Base-by-base conservation (phyloP, 2,113 vertebrate genomes). In the Serilophus lunatus region DNA sequence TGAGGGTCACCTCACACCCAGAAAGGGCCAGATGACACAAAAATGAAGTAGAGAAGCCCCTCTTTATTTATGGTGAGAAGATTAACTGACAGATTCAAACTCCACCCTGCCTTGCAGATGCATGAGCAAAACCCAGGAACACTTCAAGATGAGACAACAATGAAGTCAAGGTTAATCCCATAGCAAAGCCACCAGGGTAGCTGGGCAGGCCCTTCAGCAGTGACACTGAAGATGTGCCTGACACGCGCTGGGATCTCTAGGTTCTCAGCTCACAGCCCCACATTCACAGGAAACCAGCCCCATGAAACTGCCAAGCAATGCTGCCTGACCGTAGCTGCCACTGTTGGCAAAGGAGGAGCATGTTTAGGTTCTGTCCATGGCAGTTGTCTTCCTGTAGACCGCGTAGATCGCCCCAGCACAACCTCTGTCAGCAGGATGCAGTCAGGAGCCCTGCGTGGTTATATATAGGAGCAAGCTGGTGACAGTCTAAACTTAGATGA, bases 401-500 rank as follows among this genome's bases (percentile, higher is more conserved):
- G 33, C 33, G 19, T 3, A 4, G 51, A 51, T 86, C 3, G 3
- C 66, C 61, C 83, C 88, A 93, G 83, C 10, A 12, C 74, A 65
- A 96, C 86, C 88, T 8, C 78, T 64, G 82, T 94, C 60, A 22
- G 96, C 96, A 95, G 86, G 86, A 95, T 82, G 72, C 85, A 91
- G 69, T 70, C 86, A 93, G 69, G 61, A 69, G 90, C 44, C 54
- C 72, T 18, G 42, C 12, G 28, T 3, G 7, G 94, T 97, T 98
- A 97, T 96, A 97, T 97, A 98, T 97, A 98, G 97, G 95, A 96
- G 49, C n/a, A 60, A 93, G 86, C 91, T 95, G 94, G 87, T 97
- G 96, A 97, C 92, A 97, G 91, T 92, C 97, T 98, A 98, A 97
- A 97, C 92, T 98, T 98, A 98, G 97, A 96, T 98, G 97, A 97